Evolutionary conservation across 2,797 vertebrate genomes (phyloP).

Genomic region (Euphonia xanthogaster): DNA sequence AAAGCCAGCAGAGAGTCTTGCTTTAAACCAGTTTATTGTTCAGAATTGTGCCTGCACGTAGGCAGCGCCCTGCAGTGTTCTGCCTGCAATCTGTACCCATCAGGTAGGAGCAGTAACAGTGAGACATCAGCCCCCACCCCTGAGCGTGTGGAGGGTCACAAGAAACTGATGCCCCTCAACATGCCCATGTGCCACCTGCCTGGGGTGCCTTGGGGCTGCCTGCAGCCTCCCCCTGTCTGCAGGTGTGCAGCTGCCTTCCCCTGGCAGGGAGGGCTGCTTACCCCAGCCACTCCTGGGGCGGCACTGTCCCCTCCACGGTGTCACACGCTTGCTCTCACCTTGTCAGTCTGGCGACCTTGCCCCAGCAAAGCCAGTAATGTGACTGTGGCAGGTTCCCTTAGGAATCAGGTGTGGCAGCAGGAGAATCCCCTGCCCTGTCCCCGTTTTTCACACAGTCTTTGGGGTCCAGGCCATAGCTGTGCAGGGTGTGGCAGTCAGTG

Average conservation of each 20-base stretch:
- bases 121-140: neutral
- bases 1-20: neutral
- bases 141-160: accelerated
- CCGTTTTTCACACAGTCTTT: accelerated
- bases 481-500: accelerated
- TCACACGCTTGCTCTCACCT: accelerated
- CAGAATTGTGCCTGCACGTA: neutral
- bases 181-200: accelerated
- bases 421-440: neutral
- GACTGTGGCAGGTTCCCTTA: neutral
- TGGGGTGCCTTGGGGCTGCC: neutral
- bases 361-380: neutral
- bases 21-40: neutral
- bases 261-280: neutral
- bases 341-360: accelerated
- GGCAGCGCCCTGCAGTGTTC: neutral
- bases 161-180: accelerated
- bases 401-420: accelerated
- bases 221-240: neutral
- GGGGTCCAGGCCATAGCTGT: accelerated
- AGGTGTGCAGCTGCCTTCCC: neutral
- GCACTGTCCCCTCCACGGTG: neutral
- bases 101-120: neutral
- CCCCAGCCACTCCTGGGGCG: accelerated
- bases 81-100: neutral